A percentile compares a stretch with the other conserved stretches of the same genome.
Conservation (phyloP, 1,140 invertebrate genomes). For the Saxidomus purpurata region DNA sequence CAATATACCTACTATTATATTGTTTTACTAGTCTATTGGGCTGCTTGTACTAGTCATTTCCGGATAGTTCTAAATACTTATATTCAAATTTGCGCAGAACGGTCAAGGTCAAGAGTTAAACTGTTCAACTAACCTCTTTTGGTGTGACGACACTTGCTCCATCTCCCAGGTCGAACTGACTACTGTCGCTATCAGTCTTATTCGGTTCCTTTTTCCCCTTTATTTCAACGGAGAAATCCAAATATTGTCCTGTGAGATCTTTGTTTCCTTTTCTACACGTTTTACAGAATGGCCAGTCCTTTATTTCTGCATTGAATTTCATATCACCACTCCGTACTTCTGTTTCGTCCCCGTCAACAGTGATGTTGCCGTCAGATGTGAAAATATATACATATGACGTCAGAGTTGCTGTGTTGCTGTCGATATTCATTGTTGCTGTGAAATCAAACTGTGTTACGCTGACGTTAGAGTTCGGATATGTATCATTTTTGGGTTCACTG, state of each 20-base stretch:
- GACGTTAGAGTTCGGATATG: slow-evolving; percentile 27
- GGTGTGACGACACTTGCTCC: slow-evolving; percentile 41
- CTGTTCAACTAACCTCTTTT: slow-evolving; percentile 34
- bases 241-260: neutral
- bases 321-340: slow-evolving; percentile 12
- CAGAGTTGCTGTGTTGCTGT: neutral
- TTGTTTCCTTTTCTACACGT: neutral
- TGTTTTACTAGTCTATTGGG: no score
- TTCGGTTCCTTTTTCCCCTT: neutral
- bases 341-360: slow-evolving; percentile 24
- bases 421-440: neutral
- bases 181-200: neutral
- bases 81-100: no score
- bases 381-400: slow-evolving; percentile 47
- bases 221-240: slow-evolving; percentile 50
- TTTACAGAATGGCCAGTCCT: slow-evolving; percentile 55
- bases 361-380: slow-evolving; percentile 46
- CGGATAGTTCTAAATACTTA: no score
- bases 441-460: slow-evolving; percentile 37
- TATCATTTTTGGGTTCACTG: neutral
- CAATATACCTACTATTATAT: no score
- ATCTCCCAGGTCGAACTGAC: slow-evolving; percentile 38
- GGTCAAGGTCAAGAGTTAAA: no score
- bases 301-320: slow-evolving; percentile 59
- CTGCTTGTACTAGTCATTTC: no score